A percentile compares a stretch with the other conserved stretches of the same genome.
Evolutionary conservation across 1,140 invertebrate species (phyloP).

Genomic region (Pseudachorutes palmiensis): DNA sequence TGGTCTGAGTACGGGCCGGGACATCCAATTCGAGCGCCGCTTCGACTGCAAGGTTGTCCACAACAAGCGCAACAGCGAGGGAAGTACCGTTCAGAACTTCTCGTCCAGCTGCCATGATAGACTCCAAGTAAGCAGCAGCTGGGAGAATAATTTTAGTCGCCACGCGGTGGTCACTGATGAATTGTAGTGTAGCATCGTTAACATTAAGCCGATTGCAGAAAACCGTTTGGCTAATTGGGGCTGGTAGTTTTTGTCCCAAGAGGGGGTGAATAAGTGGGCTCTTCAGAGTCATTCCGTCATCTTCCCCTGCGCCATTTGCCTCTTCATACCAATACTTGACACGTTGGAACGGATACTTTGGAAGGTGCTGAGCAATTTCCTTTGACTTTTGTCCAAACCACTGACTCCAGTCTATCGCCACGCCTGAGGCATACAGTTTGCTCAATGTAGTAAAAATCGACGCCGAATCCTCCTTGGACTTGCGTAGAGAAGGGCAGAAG

Average conservation of each 20-base stretch:
- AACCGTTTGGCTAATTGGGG: not conserved
- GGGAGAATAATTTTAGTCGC: slow-evolving; percentile 17
- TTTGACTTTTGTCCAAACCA: not conserved
- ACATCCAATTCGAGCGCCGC: not conserved
- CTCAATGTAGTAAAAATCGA: slow-evolving; percentile 6
- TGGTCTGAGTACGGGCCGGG: not conserved
- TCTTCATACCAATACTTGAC: slow-evolving; percentile 21
- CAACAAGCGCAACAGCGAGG: not conserved
- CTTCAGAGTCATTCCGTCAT: too few relatives aligned
- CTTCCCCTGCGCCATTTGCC: not conserved
- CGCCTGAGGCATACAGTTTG: slow-evolving; percentile 20
- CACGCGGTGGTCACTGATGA: slow-evolving; percentile 13
- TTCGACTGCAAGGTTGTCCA: slow-evolving; percentile 6
- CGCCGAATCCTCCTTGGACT: slow-evolving; percentile 15
- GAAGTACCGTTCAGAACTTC: not conserved
- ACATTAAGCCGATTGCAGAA: not conserved
- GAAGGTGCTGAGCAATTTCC: not conserved
- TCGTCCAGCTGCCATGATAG: slow-evolving; percentile 16
- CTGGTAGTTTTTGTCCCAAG: slow-evolving; percentile 3
- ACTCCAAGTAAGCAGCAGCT: slow-evolving; percentile 17
- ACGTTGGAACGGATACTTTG: slow-evolving; percentile 26
- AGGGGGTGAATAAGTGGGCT: slow-evolving; percentile 19
- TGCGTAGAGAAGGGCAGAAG: slow-evolving; percentile 20
- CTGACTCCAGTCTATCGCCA: slow-evolving; percentile 18
- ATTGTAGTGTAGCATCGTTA: not conserved